Evolutionary conservation across 2,888 invertebrate species (phyloP).

Genomic region (Andricus curvator): DNA sequence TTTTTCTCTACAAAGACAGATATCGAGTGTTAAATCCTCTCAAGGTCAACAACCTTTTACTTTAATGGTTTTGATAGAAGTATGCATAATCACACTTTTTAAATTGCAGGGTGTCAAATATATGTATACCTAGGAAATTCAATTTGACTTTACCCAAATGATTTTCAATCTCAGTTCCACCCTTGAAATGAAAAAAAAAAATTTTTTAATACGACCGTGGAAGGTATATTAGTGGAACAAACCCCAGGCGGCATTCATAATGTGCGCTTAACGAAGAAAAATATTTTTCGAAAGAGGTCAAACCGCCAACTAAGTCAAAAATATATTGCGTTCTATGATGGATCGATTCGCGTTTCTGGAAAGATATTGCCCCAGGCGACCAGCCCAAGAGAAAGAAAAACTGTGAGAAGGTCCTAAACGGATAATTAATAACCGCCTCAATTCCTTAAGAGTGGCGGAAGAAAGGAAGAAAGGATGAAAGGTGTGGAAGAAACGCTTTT

Average conservation of each 20-base stretch:
- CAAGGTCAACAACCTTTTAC: not conserved
- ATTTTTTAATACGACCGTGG: not conserved
- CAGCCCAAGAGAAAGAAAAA: constrained; percentile 11
- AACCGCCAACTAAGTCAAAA: not conserved
- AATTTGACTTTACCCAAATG: not conserved
- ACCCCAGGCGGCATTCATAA: not conserved
- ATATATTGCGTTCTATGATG: constrained; percentile 18
- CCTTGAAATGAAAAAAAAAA: not conserved
- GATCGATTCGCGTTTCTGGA: constrained; percentile 13
- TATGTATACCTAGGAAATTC: not conserved
- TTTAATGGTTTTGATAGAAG: not conserved
- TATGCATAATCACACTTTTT: not conserved
- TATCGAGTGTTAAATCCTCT: not conserved
- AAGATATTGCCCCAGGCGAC: constrained; percentile 15
- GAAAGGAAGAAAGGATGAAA: not conserved
- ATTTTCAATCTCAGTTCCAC: not conserved
- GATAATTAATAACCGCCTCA: constrained; percentile 49
- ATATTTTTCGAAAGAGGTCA: constrained; percentile 51
- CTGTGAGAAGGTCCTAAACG: constrained; percentile 21
- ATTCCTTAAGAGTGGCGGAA: constrained; percentile 39
- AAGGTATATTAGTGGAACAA: not conserved
- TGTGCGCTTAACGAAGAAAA: constrained; percentile 52
- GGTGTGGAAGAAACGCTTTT: constrained; percentile 21
- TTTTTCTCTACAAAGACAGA: constrained; percentile 36
- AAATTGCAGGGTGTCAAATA: not conserved